Evolutionary conservation across 2,797 vertebrate species (phyloP).

Genomic region (Clarias platycephalus): DNA sequence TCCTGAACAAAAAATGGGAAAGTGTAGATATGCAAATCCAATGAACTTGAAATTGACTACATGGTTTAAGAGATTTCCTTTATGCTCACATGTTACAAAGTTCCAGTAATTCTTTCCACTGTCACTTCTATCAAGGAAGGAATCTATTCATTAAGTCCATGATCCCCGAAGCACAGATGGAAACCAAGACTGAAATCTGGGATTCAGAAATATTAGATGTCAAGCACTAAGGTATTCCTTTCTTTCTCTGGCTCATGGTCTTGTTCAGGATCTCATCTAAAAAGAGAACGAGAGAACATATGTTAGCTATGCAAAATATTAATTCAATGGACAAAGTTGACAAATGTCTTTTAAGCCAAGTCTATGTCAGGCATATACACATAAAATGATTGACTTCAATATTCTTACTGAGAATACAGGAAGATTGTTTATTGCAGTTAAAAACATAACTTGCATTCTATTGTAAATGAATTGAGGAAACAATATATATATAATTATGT

Average conservation of each 20-base stretch:
- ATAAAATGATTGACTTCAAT: neutral
- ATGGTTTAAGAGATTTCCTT: neutral
- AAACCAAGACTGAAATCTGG: slow-evolving; percentile 23
- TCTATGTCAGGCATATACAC: neutral
- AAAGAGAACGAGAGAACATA: slow-evolving; percentile 17
- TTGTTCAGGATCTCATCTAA: slow-evolving; percentile 43
- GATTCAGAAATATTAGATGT: slow-evolving; percentile 29
- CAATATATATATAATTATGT: neutral
- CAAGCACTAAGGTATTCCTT: slow-evolving; percentile 13
- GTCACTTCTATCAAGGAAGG: neutral
- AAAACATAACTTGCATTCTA: neutral
- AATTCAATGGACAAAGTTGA: neutral
- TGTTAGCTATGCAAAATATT: neutral
- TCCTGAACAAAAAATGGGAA: neutral
- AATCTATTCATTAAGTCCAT: slow-evolving; percentile 1
- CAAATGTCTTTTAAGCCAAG: too few species aligned
- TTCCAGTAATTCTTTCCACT: neutral
- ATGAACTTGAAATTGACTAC: neutral
- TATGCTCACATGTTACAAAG: slow-evolving; percentile 3
- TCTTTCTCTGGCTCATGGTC: slow-evolving; percentile 33
- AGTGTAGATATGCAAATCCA: neutral
- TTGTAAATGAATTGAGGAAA: neutral
- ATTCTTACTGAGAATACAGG: neutral
- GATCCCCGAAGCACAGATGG: neutral
- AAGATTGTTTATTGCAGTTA: neutral